phyloP scores from a whole-genome alignment of 2,113 vertebrate species.

The Sceloporus undulatus region DNA sequence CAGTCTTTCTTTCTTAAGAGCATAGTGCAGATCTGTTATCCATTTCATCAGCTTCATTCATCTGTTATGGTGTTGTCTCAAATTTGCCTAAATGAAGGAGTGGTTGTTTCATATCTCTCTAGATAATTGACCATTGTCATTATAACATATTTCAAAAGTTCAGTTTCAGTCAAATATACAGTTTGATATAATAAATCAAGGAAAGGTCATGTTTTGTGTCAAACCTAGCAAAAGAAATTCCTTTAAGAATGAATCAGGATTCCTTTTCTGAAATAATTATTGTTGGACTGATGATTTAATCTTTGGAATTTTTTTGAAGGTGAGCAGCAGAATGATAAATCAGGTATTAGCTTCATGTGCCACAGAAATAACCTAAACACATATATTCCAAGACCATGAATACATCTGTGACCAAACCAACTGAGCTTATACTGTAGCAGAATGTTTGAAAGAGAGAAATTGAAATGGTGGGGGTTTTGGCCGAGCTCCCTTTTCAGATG shows the following conservation, averaged over 20 bases:
- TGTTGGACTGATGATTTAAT: not conserved
- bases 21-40: constrained; percentile 43
- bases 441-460: constrained; percentile 77
- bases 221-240: constrained; percentile 3
- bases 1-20: constrained; percentile 47
- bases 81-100: constrained; percentile 10
- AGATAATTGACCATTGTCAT: not conserved
- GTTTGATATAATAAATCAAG: not conserved
- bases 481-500: constrained; percentile 82
- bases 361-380: not conserved
- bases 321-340: constrained; percentile 1
- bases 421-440: constrained; percentile 72
- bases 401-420: constrained; percentile 60
- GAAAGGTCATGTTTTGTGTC: not conserved
- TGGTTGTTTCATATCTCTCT: not conserved
- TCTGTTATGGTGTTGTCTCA: not conserved
- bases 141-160: constrained; percentile 5
- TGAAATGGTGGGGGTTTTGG: constrained; percentile 80
- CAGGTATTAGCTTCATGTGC: constrained; percentile 18
- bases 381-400: constrained; percentile 36
- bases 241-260: constrained; percentile 22
- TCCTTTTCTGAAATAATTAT: constrained; percentile 33
- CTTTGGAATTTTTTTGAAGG: constrained; percentile 6
- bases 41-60: constrained; percentile 29
- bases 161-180: not conserved